Base-by-base conservation (phyloP, 2,888 invertebrate genomes). In the Chymomyza amoena region DNA sequence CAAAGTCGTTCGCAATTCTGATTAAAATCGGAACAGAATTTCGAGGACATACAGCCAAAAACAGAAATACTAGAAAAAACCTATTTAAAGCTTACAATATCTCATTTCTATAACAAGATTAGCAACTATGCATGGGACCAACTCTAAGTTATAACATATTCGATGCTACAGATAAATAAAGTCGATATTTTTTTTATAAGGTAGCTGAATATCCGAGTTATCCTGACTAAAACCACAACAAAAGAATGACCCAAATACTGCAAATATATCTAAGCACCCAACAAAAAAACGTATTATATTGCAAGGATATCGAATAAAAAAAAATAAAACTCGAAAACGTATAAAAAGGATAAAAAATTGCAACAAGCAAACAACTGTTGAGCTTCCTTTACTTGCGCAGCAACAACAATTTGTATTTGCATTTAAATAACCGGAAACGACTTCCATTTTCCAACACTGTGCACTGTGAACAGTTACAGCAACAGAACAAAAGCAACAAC, bases 381-480 rank as follows among this genome's bases (percentile, higher is more conserved):
- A 87, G 83, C 57, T 20, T 82, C 78, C 75, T 20, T 15, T 25
- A 57, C 28, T 56, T 71, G 18, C 57, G 9, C 51, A n/a, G n/a
- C n/a, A 54, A 20, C 54, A 20, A 16, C 54, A 76, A 81, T 85
- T 85, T 85, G 85, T 85, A 85, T 83, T 83, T 87, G 85, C 72
- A 87, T 82, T 85, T 83, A 85, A 87, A 83, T 87, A 83, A 85
- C 83, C 87, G 87, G 83, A 87, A 87, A 80, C 79, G 75, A 45
- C 13, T 45, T 45, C 39, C 39, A 45, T 10, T 62, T 77, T 64
- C 54, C 60, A 69, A 25, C 64, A 59, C 10, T 45, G 36, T 9
- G 13, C 13, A 45, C 32, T 7, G n/a, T n/a, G 32, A 61, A 32
- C 50, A 64, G 52, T 36, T 61, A 67, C 68, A 71, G 61, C 69